These are phyloP conservation scores for Tyria jacobaeae DNA, from an alignment of 2,888 invertebrate genomes.

Conservation along the genomic window DNA sequence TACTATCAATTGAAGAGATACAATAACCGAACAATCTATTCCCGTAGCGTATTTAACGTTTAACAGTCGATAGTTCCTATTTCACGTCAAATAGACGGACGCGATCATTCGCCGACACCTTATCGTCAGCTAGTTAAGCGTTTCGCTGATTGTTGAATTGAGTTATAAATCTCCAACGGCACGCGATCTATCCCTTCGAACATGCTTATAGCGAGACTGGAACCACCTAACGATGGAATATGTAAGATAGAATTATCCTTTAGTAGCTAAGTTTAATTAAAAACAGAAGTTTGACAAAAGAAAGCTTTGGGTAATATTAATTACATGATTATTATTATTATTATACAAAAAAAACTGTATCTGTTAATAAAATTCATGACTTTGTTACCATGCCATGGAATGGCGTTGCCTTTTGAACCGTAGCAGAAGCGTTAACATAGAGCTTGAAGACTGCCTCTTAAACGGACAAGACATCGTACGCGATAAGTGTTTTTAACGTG, in stretches of 20 bases:
- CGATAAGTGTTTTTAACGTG: no score
- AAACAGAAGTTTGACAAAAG: background rate
- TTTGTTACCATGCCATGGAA: no score
- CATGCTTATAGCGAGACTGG: slow-evolving; percentile 56
- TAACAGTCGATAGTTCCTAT: slow-evolving; percentile 48
- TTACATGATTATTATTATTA: no score
- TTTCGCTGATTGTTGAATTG: slow-evolving; percentile 84
- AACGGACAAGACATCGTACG: no score
- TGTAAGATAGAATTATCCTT: slow-evolving; percentile 15
- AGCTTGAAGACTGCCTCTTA: no score
- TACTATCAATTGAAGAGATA: slow-evolving; percentile 24
- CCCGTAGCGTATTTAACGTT: slow-evolving; percentile 44
- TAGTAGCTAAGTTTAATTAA: background rate
- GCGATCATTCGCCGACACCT: slow-evolving; percentile 79
- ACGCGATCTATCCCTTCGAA: slow-evolving; percentile 76
- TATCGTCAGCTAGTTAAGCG: slow-evolving; percentile 84
- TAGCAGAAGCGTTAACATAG: no score
- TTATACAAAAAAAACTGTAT: no score
- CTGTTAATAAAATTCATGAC: no score
- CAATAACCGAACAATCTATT: slow-evolving; percentile 43
- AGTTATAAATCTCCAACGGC: slow-evolving; percentile 81
- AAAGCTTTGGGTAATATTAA: no score
- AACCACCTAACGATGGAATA: slow-evolving; percentile 39
- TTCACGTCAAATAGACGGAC: slow-evolving; percentile 66
- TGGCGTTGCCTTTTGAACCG: no score